Evolutionary conservation across 2,888 invertebrate species (phyloP).

Genomic region (Caenorhabditis japonica): DNA sequence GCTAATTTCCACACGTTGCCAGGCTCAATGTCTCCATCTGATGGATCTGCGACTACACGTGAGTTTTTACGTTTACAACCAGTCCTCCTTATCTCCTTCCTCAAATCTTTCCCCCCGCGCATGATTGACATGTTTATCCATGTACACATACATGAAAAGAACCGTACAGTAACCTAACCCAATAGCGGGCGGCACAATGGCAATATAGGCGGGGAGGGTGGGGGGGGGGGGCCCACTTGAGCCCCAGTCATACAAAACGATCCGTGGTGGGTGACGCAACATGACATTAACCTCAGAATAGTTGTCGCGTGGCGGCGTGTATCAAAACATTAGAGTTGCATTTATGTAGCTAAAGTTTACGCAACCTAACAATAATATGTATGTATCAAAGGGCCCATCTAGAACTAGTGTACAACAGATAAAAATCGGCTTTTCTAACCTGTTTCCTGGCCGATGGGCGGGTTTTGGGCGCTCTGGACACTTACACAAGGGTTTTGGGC

Average conservation of each 20-base stretch:
- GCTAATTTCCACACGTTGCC: slow-evolving; percentile 69
- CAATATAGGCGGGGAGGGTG: neutral
- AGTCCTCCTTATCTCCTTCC: too few relatives aligned
- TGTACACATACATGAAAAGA: neutral
- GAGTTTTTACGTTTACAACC: too few relatives aligned
- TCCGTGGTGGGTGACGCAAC: too few relatives aligned
- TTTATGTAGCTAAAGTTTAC: too few relatives aligned
- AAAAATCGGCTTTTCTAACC: too few relatives aligned
- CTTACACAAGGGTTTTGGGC: too few relatives aligned
- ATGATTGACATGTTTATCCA: slow-evolving; percentile 28
- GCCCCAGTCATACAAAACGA: too few relatives aligned
- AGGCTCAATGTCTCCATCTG: slow-evolving; percentile 71
- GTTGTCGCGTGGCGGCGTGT: too few relatives aligned
- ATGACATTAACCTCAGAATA: slow-evolving; percentile 10
- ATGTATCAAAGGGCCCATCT: too few relatives aligned
- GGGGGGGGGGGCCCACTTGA: neutral
- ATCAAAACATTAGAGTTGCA: slow-evolving; percentile 8
- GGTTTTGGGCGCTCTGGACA: too few relatives aligned
- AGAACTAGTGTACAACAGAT: too few relatives aligned
- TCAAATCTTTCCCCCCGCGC: slow-evolving; percentile 3
- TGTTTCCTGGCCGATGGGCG: too few relatives aligned
- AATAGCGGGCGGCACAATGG: slow-evolving; percentile 5
- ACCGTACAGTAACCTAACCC: slow-evolving; percentile 17
- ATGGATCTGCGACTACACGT: slow-evolving; percentile 69
- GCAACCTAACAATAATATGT: neutral